Evolutionary conservation across 2,888 invertebrate genomes (phyloP), one percentile per base, ranked within the genome.

Genomic region (Molanna angustata): DNA sequence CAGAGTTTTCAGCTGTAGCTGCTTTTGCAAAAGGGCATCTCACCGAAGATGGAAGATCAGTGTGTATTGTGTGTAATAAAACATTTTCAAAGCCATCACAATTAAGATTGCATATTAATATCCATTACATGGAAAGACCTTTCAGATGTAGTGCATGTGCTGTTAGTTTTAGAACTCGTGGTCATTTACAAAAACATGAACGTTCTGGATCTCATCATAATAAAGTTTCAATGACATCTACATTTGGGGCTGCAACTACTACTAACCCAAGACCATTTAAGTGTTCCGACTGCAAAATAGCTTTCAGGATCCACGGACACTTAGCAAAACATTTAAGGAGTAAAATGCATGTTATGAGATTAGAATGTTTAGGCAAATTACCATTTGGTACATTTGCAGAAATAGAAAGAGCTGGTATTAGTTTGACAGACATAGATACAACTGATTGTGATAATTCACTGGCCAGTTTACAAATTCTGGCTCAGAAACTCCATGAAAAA

Each of bases 291-390:
- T 98, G 98, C 69, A 92, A 91, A 67, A 91, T 94, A 62, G 96
- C 95, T 6, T 98, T 99, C 69, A 82, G 94, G 62, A 96, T 96
- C 65, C 96, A 95, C 66, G 98, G 97, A 0, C 97, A 97, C 71
- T 76, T 99, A 64, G 95, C 96, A 1, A 97, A 97, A 71, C 98
- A 99, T 78, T 79, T 98, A 56, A 84, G 97, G 51, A 94, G 94
- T 59, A 95, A 95, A 76, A 90, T 92, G 82, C 97, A 97, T 67
- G 94, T 96, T 35, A 92, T 92, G 85, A 88, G 91, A 64, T 76
- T 96, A 58, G 96, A 96, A 70, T 92, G 92, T 67, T 74, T 94
- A 59, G 93, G 93, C 52, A 94, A 94, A 72, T 74, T 97, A 61
- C 95, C 96, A 0, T 92, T 92, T 66, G 96, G 95, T 48, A 90